phyloP scores from a whole-genome alignment of 1,140 invertebrate genomes.

The Drosophila novamexicana region DNA sequence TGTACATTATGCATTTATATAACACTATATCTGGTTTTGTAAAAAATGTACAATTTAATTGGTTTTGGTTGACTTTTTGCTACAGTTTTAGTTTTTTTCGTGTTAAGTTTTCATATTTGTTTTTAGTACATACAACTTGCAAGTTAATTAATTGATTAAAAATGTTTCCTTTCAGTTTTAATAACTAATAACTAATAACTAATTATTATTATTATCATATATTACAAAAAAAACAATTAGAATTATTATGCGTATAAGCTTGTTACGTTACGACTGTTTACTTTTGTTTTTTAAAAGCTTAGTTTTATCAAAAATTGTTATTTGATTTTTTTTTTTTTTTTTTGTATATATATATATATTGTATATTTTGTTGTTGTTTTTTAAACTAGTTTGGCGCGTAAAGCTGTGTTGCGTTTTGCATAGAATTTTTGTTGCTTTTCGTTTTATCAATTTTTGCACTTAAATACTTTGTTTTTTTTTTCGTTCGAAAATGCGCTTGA shows the following conservation, averaged over 20 bases:
- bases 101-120: slow-evolving; percentile 46
- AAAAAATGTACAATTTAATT: slow-evolving; percentile 69
- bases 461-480: slow-evolving; percentile 75
- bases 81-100: slow-evolving; percentile 67
- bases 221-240: slow-evolving; percentile 73
- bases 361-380: slow-evolving; percentile 60
- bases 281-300: slow-evolving; percentile 42
- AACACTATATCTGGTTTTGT: slow-evolving; percentile 55
- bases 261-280: slow-evolving; percentile 49
- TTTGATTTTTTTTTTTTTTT: too few species aligned
- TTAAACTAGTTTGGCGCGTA: slow-evolving; percentile 81
- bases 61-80: slow-evolving; percentile 67
- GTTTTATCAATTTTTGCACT: slow-evolving; percentile 60
- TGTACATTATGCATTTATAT: slow-evolving; percentile 61
- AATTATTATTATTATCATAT: slow-evolving; percentile 65
- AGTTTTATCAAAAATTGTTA: slow-evolving; percentile 42
- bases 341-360: slow-evolving; percentile 21
- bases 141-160: slow-evolving; percentile 62
- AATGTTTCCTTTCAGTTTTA: slow-evolving; percentile 37
- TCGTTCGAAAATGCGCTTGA: slow-evolving; percentile 69
- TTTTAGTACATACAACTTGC: slow-evolving; percentile 77
- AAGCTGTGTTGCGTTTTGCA: slow-evolving; percentile 81
- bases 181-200: slow-evolving; percentile 66
- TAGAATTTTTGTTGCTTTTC: slow-evolving; percentile 52
- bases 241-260: slow-evolving; percentile 59